Conservation (phyloP, 1,140 invertebrate genomes). For the Drosophila auraria region DNA sequence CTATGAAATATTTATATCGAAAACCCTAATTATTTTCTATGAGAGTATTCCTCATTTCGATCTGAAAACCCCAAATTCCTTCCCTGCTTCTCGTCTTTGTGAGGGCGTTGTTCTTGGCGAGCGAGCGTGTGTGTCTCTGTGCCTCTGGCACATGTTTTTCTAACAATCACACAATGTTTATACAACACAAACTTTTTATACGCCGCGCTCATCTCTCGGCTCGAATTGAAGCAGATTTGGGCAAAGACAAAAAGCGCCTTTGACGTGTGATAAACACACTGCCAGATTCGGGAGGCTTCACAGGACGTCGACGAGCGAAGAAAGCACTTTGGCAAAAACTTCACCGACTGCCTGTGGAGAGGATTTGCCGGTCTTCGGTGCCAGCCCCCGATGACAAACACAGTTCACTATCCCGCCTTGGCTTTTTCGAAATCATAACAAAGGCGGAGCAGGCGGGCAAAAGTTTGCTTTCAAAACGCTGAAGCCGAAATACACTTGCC, state of each 20-base stretch:
- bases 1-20: too few species aligned
- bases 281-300: conserved; percentile 8
- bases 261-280: conserved; percentile 74
- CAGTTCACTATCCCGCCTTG: conserved; percentile 58
- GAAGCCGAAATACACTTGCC: conserved; percentile 59
- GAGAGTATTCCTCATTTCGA: not conserved
- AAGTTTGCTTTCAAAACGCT: conserved; percentile 60
- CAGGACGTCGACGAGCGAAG: conserved; percentile 15
- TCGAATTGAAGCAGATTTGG: conserved; percentile 79
- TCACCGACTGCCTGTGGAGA: conserved; percentile 61
- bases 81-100: conserved; percentile 9
- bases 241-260: conserved; percentile 81
- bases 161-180: conserved; percentile 83
- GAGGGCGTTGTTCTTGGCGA: conserved; percentile 17
- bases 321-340: conserved; percentile 74
- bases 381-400: conserved; percentile 63
- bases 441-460: conserved; percentile 36
- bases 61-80: not conserved
- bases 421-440: conserved; percentile 70
- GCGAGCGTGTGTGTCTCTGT: conserved; percentile 17
- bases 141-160: conserved; percentile 78
- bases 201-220: conserved; percentile 48
- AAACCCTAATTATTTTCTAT: too few species aligned
- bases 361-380: conserved; percentile 24
- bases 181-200: conserved; percentile 81